phyloP scores from a whole-genome alignment of 2,113 vertebrate genomes.

The Siphamia tubifer region DNA sequence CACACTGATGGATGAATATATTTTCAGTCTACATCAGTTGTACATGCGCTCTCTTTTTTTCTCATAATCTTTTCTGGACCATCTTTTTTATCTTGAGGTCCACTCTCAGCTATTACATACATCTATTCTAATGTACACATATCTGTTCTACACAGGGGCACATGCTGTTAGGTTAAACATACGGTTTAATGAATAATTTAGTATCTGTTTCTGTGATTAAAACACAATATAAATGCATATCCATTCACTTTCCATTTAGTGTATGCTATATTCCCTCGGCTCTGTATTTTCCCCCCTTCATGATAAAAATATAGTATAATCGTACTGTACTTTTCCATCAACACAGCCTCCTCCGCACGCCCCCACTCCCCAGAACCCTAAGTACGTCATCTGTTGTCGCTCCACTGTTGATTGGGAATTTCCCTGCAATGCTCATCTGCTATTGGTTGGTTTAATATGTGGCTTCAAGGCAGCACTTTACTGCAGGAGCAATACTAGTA shows the following conservation, averaged over 20 bases:
- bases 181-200: too few relatives aligned
- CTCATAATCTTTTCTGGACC: slow-evolving; percentile 17
- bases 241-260: too few relatives aligned
- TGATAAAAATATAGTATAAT: too few relatives aligned
- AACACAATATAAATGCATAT: too few relatives aligned
- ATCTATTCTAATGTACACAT: background rate
- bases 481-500: slow-evolving; percentile 30
- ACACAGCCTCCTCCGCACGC: too few relatives aligned
- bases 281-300: too few relatives aligned
- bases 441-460: slow-evolving; percentile 43
- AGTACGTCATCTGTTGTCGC: slow-evolving; percentile 44
- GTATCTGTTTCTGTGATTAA: too few relatives aligned
- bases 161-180: too few relatives aligned
- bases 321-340: too few relatives aligned
- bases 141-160: background rate
- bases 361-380: background rate
- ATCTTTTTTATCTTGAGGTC: slow-evolving; percentile 3
- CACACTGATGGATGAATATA: slow-evolving; percentile 69
- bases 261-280: too few relatives aligned
- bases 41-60: slow-evolving; percentile 58
- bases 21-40: slow-evolving; percentile 73
- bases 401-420: slow-evolving; percentile 57
- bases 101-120: background rate
- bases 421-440: slow-evolving; percentile 21
- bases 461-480: slow-evolving; percentile 47